Conservation (phyloP, 2,113 vertebrate genomes). For the Rhodinocichla rosea region DNA sequence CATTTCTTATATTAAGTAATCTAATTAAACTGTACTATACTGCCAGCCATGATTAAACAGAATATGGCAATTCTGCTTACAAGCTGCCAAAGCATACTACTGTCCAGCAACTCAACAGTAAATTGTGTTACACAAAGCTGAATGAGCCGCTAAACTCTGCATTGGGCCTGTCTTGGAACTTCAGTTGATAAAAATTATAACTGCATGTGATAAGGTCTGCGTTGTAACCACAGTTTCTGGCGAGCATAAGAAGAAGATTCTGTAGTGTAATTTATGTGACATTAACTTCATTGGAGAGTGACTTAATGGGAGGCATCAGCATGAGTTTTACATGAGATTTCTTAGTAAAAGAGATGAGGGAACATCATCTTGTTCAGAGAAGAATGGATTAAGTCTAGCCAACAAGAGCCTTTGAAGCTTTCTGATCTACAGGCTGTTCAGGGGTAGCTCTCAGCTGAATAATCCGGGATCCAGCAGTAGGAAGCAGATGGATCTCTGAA, state of each 20-base stretch:
- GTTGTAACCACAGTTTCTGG: neutral
- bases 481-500: neutral
- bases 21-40: slow-evolving; percentile 66
- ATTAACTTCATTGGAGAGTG: neutral
- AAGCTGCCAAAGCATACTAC: neutral
- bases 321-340: neutral
- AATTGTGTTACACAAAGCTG: neutral
- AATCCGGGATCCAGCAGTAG: neutral
- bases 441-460: neutral
- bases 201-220: neutral
- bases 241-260: neutral
- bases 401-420: neutral
- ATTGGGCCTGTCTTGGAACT: neutral
- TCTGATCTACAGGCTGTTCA: neutral
- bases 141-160: neutral
- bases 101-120: neutral
- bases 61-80: slow-evolving; percentile 31
- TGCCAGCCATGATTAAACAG: slow-evolving; percentile 48
- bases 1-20: slow-evolving; percentile 42
- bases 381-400: neutral
- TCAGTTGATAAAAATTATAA: neutral
- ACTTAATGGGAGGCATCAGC: neutral
- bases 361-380: neutral
- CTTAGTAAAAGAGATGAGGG: neutral
- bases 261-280: neutral